Percentiles rank a stretch among this genome's conserved stretches.
Conservation (phyloP, 2,797 vertebrate genomes). For the Sciurus carolinensis region DNA sequence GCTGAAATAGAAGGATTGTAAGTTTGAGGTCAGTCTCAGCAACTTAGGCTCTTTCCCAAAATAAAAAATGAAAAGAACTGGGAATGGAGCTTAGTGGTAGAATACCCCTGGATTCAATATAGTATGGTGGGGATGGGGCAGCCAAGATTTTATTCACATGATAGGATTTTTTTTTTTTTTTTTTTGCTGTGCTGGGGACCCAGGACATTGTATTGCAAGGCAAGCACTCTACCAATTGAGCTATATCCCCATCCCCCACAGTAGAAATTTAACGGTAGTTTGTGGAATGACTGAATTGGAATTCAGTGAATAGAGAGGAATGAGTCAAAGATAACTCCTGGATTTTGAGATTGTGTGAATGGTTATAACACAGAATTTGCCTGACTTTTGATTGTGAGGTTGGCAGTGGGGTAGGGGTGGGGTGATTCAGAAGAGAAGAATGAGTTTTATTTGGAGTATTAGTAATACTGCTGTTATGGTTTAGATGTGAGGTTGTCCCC, state of each 20-base stretch:
- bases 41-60: too few species aligned
- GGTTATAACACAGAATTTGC: background rate
- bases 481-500: too few species aligned
- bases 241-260: too few species aligned
- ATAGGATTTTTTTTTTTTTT: too few species aligned
- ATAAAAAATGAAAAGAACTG: too few species aligned
- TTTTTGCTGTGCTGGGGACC: too few species aligned
- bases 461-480: background rate
- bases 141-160: background rate
- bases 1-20: too few species aligned
- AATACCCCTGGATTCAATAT: too few species aligned
- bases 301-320: background rate
- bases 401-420: background rate
- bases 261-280: background rate
- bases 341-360: conserved; percentile 50
- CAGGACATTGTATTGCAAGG: too few species aligned
- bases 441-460: conserved; percentile 40
- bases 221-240: too few species aligned
- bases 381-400: conserved; percentile 20
- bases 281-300: conserved; percentile 36
- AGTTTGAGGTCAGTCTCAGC: too few species aligned
- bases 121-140: background rate
- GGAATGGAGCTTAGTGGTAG: too few species aligned
- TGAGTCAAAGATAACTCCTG: background rate
- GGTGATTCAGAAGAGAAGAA: conserved; percentile 41